These are phyloP conservation scores for Raphicerus campestris DNA, from an alignment of 2,113 vertebrate genomes.

Conservation along the genomic window DNA sequence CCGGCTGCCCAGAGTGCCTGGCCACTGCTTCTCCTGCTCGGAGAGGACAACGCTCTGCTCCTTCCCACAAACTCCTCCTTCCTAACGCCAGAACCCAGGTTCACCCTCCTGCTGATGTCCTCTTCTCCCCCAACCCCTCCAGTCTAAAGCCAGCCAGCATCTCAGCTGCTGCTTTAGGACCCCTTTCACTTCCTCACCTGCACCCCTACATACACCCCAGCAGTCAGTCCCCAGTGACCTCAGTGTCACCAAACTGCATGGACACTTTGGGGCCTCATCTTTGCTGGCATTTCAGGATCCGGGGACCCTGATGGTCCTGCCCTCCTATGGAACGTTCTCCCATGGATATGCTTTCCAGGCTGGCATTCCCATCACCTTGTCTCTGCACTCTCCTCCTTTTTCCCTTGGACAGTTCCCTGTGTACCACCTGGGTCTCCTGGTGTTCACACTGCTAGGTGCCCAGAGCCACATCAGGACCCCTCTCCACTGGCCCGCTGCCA, in stretches of 20 bases:
- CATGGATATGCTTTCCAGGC: not conserved
- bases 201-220: not conserved
- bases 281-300: not conserved
- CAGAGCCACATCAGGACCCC: not conserved
- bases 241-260: not conserved
- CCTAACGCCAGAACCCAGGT: too few relatives aligned
- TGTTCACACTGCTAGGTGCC: not conserved
- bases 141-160: not conserved
- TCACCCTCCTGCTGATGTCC: too few relatives aligned
- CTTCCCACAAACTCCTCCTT: not conserved
- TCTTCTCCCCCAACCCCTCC: fast-evolving
- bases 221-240: not conserved
- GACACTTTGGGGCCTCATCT: not conserved
- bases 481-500: fast-evolving
- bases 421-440: too few relatives aligned
- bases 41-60: too few relatives aligned
- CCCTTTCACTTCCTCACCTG: not conserved
- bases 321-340: not conserved
- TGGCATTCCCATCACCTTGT: not conserved
- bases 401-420: too few relatives aligned
- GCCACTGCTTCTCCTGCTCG: fast-evolving
- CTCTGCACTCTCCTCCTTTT: not conserved
- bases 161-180: not conserved
- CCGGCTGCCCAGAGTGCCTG: fast-evolving
- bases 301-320: not conserved